A percentile compares a stretch with the other conserved stretches of the same genome.
phyloP scores from a whole-genome alignment of 1,140 invertebrate species.

The Tribolium madens region DNA sequence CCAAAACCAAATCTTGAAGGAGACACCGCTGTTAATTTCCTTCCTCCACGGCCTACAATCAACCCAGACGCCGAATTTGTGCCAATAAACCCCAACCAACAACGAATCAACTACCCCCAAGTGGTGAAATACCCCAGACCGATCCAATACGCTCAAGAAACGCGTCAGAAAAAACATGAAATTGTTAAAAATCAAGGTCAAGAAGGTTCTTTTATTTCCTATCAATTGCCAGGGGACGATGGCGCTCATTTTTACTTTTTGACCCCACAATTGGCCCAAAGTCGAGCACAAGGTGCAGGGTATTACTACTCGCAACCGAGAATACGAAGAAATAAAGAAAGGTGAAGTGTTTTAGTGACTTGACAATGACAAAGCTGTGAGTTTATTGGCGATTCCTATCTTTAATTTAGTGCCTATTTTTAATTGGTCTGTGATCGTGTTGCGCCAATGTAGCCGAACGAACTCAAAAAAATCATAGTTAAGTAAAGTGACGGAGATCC shows the following conservation, averaged over 20 bases:
- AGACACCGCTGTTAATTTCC: constrained; percentile 76
- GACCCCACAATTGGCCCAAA: constrained; percentile 74
- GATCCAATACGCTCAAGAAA: constrained; percentile 34
- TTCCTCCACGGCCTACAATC: constrained; percentile 69
- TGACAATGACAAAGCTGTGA: constrained; percentile 27
- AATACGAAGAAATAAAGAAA: constrained; percentile 46
- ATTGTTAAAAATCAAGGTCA: constrained; percentile 66
- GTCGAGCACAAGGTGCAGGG: constrained; percentile 62
- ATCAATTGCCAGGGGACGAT: constrained; percentile 75
- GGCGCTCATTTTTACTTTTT: constrained; percentile 82
- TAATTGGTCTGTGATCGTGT: constrained; percentile 54
- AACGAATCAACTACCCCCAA: constrained; percentile 42
- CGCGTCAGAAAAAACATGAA: constrained; percentile 34
- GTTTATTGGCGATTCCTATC: constrained; percentile 34
- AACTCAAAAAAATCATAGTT: constrained; percentile 13
- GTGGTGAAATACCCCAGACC: constrained; percentile 48
- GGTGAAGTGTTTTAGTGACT: constrained; percentile 8
- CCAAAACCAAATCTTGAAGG: constrained; percentile 68
- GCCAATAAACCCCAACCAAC: constrained; percentile 54
- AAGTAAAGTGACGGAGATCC: constrained; percentile 15
- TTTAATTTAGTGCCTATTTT: constrained; percentile 47
- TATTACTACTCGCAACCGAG: constrained; percentile 64
- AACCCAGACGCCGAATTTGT: constrained; percentile 76
- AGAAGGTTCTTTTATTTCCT: constrained; percentile 74
- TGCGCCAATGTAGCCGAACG: constrained; percentile 5